Conservation (phyloP, 2,113 vertebrate species). For the Tragelaphus buxtoni region DNA sequence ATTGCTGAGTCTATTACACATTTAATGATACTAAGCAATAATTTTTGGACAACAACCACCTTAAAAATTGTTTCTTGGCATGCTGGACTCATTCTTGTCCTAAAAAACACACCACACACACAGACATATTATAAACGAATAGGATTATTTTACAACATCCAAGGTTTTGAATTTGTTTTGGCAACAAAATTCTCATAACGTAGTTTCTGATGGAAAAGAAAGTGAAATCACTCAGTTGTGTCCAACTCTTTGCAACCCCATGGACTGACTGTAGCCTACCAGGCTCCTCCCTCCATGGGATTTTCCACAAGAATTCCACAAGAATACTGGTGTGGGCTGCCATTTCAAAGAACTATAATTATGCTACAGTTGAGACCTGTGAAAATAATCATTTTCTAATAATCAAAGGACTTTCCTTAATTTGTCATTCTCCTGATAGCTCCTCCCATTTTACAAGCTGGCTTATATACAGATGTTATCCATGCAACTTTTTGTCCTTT, state of each 20-base stretch:
- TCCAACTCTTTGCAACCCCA: not conserved
- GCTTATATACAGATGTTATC: not conserved
- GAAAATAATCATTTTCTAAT: conserved; percentile 39
- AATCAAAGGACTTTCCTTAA: conserved; percentile 12
- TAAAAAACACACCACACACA: not conserved
- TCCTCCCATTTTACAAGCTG: not conserved
- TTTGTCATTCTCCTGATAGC: not conserved
- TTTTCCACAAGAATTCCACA: not conserved
- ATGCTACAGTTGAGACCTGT: not conserved
- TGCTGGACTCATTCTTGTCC: not conserved
- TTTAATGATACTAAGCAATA: not conserved
- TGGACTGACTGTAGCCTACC: not conserved
- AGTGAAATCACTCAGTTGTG: not conserved
- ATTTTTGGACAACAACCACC: not conserved
- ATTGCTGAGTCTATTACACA: not conserved
- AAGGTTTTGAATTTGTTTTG: conserved; percentile 59
- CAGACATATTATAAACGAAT: not conserved
- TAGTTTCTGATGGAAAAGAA: not conserved
- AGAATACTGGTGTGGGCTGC: not conserved
- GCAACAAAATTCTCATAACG: conserved; percentile 58
- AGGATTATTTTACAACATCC: conserved; percentile 60
- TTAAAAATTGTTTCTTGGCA: not conserved
- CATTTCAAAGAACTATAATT: not conserved
- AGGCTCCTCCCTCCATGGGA: not conserved
- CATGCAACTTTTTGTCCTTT: not conserved